These are phyloP conservation scores for Artibeus lituratus DNA, from an alignment of 2,797 vertebrate genomes.

Conservation along the genomic window DNA sequence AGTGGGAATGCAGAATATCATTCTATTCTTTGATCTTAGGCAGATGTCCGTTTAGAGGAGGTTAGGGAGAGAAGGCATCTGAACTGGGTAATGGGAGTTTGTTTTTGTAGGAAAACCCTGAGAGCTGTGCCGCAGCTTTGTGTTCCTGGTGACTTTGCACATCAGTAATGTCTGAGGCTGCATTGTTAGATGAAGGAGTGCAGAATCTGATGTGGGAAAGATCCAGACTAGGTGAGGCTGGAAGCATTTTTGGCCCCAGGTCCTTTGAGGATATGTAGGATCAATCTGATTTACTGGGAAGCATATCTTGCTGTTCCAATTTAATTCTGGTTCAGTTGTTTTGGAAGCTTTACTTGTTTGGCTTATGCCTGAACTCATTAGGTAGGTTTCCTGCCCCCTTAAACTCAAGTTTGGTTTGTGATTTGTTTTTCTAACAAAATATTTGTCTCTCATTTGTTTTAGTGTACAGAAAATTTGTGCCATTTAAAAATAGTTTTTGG, in stretches of 20 bases:
- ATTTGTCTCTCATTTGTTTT: slow-evolving; percentile 62
- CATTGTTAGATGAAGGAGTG: neutral
- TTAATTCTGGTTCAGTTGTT: slow-evolving; percentile 1
- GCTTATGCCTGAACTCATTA: slow-evolving; percentile 57
- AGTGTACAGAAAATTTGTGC: slow-evolving; percentile 49
- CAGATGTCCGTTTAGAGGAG: neutral
- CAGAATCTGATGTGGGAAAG: neutral
- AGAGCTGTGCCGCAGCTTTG: neutral
- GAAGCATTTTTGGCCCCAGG: neutral
- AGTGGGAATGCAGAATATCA: neutral
- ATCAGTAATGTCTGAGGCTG: neutral
- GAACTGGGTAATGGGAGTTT: neutral
- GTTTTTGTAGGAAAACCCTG: neutral
- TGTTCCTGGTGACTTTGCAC: neutral
- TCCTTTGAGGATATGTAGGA: neutral
- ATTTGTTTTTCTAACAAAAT: slow-evolving; percentile 62
- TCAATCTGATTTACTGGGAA: slow-evolving; percentile 15
- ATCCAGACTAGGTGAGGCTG: neutral
- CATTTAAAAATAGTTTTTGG: slow-evolving; percentile 58
- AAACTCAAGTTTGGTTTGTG: slow-evolving; percentile 14
- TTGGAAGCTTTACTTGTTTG: neutral
- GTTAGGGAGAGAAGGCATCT: neutral
- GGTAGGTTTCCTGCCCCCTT: neutral
- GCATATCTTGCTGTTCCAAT: neutral
- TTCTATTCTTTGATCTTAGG: neutral